phyloP scores from a whole-genome alignment of 2,888 invertebrate species.

The Standfussiana lucernea region DNA sequence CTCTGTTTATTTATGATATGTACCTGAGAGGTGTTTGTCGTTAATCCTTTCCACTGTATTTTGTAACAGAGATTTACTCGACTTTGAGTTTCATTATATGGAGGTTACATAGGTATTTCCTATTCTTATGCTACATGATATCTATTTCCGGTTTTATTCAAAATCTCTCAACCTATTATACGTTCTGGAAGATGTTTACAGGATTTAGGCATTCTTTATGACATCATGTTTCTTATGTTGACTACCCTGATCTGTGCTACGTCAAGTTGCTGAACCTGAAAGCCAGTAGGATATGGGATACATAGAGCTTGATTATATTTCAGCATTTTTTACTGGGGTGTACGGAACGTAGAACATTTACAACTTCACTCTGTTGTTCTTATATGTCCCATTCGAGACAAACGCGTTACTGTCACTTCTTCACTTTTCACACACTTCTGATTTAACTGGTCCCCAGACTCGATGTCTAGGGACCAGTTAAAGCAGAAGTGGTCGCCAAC shows the following conservation, averaged over 20 bases:
- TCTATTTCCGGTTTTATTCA: slow-evolving; percentile 97
- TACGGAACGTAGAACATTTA: slow-evolving; percentile 99
- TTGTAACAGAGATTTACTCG: slow-evolving; percentile 96
- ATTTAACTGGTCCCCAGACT: too few relatives aligned
- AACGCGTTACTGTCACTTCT: too few relatives aligned
- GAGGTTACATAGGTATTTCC: slow-evolving; percentile 97
- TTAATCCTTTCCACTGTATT: slow-evolving; percentile 99
- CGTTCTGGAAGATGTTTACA: slow-evolving; percentile 97
- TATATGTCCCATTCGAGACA: slow-evolving; percentile 95
- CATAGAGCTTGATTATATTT: slow-evolving; percentile 96
- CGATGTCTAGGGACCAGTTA: background rate
- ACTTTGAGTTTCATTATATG: slow-evolving; percentile 96
- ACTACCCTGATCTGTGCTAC: slow-evolving; percentile 98
- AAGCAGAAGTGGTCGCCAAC: background rate
- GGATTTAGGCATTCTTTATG: slow-evolving; percentile 98
- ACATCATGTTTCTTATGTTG: slow-evolving; percentile 98
- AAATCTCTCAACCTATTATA: slow-evolving; percentile 94
- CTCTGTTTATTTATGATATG: slow-evolving; percentile 98
- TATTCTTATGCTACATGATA: slow-evolving; percentile 98
- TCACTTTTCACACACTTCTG: too few relatives aligned
- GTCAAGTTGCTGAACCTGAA: slow-evolving; percentile 97
- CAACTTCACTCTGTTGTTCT: slow-evolving; percentile 97
- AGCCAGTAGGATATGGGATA: slow-evolving; percentile 99
- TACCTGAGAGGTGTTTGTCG: slow-evolving; percentile 99
- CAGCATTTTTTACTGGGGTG: slow-evolving; percentile 99